These are phyloP conservation scores for Diarsia rubi DNA, from an alignment of 2,888 invertebrate species.

Conservation along the genomic window DNA sequence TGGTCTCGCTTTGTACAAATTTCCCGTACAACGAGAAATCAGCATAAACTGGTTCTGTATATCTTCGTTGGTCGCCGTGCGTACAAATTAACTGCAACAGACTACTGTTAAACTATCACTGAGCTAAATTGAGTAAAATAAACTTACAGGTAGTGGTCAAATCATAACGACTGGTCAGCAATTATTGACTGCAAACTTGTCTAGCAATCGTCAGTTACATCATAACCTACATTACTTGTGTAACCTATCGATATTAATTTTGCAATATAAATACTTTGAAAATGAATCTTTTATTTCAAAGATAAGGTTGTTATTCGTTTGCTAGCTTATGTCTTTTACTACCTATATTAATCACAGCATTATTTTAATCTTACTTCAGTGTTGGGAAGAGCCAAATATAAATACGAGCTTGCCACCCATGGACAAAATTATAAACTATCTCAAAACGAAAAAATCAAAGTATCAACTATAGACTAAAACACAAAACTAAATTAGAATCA, in stretches of 20 bases:
- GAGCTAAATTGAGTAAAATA: conserved; percentile 11
- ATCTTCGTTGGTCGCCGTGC: too few relatives aligned
- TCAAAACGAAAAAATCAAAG: not conserved
- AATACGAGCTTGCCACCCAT: not conserved
- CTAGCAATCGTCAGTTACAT: conserved; percentile 17
- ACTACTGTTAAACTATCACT: not conserved
- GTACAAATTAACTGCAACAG: not conserved
- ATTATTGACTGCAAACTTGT: conserved; percentile 12
- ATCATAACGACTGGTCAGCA: conserved; percentile 20
- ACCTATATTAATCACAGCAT: not conserved
- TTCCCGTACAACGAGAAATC: too few relatives aligned
- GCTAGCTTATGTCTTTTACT: not conserved
- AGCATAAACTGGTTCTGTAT: too few relatives aligned
- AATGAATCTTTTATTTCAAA: conserved; percentile 7
- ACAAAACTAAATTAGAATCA: not conserved
- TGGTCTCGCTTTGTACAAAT: too few relatives aligned
- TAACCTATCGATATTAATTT: conserved; percentile 19
- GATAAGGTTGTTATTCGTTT: not conserved
- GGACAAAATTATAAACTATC: not conserved
- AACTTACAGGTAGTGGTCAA: not conserved
- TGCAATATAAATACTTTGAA: not conserved
- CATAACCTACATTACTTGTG: conserved; percentile 9
- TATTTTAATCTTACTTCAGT: not conserved
- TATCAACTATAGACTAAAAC: not conserved
- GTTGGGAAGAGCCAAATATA: not conserved